These are phyloP conservation scores for Acronicta psi DNA, from an alignment of 2,888 invertebrate genomes.

Conservation along the genomic window DNA sequence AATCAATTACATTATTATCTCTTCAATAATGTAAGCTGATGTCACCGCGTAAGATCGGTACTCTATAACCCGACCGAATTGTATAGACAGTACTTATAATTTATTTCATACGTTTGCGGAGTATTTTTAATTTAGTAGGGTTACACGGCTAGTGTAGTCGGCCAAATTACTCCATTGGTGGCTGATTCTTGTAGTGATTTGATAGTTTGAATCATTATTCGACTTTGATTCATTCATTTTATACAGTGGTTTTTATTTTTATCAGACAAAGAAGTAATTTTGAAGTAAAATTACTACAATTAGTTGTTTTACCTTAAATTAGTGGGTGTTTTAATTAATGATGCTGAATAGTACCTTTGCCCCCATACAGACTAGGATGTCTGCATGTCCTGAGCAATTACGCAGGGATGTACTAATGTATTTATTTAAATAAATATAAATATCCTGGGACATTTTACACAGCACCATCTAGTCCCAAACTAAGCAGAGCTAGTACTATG, in stretches of 20 bases:
- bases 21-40: slow-evolving; percentile 77
- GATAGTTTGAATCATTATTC: slow-evolving; percentile 28
- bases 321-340: slow-evolving; percentile 24
- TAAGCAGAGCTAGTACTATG: too few relatives aligned
- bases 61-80: slow-evolving; percentile 71
- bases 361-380: too few relatives aligned
- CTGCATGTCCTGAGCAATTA: too few relatives aligned
- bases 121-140: slow-evolving; percentile 39
- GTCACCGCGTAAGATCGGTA: slow-evolving; percentile 78
- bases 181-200: slow-evolving; percentile 47
- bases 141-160: slow-evolving; percentile 35
- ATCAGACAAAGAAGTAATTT: neutral
- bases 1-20: slow-evolving; percentile 80
- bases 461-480: too few relatives aligned
- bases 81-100: slow-evolving; percentile 20
- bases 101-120: slow-evolving; percentile 3
- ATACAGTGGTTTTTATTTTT: slow-evolving; percentile 11
- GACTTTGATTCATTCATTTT: slow-evolving; percentile 43
- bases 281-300: neutral
- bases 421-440: too few relatives aligned
- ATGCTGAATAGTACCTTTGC: neutral
- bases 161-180: slow-evolving; percentile 39
- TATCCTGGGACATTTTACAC: too few relatives aligned
- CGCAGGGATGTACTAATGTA: too few relatives aligned
- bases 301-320: too few relatives aligned